These are phyloP conservation scores for Folsomia manolachei DNA, from an alignment of 2,888 invertebrate genomes.

Conservation along the genomic window DNA sequence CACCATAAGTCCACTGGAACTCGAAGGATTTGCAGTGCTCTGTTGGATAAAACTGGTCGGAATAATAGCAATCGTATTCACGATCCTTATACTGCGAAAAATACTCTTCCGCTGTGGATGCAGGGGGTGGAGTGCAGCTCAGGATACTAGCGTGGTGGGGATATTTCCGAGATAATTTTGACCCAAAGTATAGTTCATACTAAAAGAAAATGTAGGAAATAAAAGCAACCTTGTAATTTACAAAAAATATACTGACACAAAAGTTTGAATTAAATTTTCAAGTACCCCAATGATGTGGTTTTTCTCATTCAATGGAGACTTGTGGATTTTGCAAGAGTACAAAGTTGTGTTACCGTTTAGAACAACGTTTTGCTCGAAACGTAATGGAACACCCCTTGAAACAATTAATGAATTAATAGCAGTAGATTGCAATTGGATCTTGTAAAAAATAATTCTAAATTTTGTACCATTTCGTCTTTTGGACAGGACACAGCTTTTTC, in stretches of 20 bases:
- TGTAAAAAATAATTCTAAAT: too few relatives aligned
- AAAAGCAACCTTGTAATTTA: too few relatives aligned
- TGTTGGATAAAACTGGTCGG: neutral
- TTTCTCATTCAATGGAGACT: neutral
- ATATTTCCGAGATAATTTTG: neutral
- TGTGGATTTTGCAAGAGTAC: neutral
- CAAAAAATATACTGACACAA: too few relatives aligned
- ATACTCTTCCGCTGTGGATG: neutral
- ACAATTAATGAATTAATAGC: neutral
- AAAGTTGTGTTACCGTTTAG: neutral
- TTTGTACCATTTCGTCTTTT: too few relatives aligned
- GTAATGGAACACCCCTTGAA: neutral
- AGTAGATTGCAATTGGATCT: neutral
- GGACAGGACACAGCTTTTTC: too few relatives aligned
- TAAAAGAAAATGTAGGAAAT: neutral
- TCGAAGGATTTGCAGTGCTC: slow-evolving; percentile 10
- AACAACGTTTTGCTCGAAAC: neutral
- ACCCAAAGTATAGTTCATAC: neutral
- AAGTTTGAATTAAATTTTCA: neutral
- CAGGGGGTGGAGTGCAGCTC: neutral
- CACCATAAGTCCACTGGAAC: neutral
- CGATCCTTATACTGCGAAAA: neutral
- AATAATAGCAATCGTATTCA: neutral
- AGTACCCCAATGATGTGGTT: neutral
- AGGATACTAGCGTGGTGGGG: neutral